phyloP scores from a whole-genome alignment of 2,113 vertebrate species.

The Puma concolor region DNA sequence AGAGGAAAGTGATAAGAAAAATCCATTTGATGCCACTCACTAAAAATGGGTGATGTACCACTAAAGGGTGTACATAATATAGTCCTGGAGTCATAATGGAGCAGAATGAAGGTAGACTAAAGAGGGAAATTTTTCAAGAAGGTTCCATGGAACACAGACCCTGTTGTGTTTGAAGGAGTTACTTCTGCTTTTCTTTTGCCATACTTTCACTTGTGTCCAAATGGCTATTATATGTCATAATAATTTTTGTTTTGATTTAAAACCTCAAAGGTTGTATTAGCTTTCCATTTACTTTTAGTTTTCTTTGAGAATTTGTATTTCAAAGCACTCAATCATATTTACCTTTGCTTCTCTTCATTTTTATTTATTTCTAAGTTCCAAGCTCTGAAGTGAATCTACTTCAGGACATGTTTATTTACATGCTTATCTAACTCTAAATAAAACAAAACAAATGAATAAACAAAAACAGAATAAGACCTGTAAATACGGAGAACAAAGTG shows the following conservation, averaged over 20 bases:
- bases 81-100: too few relatives aligned
- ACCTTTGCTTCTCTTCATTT: neutral
- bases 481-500: neutral
- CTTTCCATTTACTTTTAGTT: neutral
- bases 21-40: neutral
- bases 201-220: neutral
- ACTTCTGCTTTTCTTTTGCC: neutral
- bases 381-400: neutral
- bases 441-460: neutral
- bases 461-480: neutral
- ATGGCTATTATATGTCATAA: neutral
- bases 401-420: neutral
- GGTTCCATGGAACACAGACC: neutral
- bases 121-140: neutral
- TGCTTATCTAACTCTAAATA: neutral
- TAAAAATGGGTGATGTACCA: neutral
- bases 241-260: neutral
- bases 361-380: neutral
- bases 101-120: too few relatives aligned
- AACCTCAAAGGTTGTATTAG: neutral
- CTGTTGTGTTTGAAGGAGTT: neutral
- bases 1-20: neutral
- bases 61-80: accelerated
- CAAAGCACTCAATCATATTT: neutral
- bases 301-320: neutral